Evolutionary conservation across 2,797 vertebrate species (phyloP).

Genomic region (Cheirogaleus major): DNA sequence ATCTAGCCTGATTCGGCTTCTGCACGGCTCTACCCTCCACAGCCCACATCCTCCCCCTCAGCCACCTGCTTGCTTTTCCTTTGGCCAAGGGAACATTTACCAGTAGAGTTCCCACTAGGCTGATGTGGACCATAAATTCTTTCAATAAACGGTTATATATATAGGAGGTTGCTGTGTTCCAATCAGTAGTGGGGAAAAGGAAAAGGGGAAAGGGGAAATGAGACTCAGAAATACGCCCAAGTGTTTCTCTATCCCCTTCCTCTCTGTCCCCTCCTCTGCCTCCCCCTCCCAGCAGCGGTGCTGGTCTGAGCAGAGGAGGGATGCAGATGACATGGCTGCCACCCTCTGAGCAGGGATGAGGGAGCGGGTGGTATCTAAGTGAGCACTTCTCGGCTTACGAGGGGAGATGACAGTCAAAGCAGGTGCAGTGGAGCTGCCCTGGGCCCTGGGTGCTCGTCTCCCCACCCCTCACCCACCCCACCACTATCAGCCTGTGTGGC

Average conservation of each 20-base stretch:
- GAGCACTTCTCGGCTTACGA: background rate
- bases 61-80: background rate
- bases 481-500: background rate
- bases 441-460: background rate
- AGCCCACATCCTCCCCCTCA: too few species aligned
- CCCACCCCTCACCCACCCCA: background rate
- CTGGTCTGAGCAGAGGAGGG: background rate
- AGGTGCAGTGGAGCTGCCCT: too few species aligned
- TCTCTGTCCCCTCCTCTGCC: background rate
- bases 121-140: background rate
- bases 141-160: background rate
- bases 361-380: fast-evolving
- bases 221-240: background rate
- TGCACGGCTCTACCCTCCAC: background rate
- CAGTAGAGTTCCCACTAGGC: background rate
- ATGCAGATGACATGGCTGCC: too few species aligned
- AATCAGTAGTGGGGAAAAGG: background rate
- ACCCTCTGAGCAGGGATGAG: background rate
- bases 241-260: background rate
- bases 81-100: background rate
- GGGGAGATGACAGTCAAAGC: background rate
- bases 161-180: background rate
- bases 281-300: background rate
- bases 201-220: background rate
- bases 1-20: background rate